Percentiles rank a stretch among this genome's conserved stretches.
phyloP scores from a whole-genome alignment of 1,140 invertebrate genomes.

The Caenorhabditis elegans region WBcel235 BX284602.5:10515001-10515500 shows the following conservation, averaged over 20 bases:
- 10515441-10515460: too few species aligned
- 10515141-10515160: background rate
- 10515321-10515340: constrained; percentile 19
- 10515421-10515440: too few species aligned
- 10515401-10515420: too few species aligned
- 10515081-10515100: background rate
- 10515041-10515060: background rate
- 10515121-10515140: constrained; percentile 24
- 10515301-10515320: constrained; percentile 20
- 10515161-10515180: constrained; percentile 15
- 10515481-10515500: too few species aligned
- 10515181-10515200: constrained; percentile 8
- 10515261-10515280: constrained; percentile 7
- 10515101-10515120: constrained; percentile 16
- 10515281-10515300: constrained; percentile 20
- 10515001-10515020: too few species aligned
- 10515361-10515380: too few species aligned
- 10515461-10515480: too few species aligned
- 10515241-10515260: constrained; percentile 9
- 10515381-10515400: too few species aligned
- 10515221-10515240: constrained; percentile 14
- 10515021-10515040: too few species aligned
- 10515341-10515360: background rate
- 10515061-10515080: background rate
- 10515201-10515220: constrained; percentile 7